Base-by-base conservation (phyloP, 2,888 invertebrate genomes). In the Xylocampa areola region DNA sequence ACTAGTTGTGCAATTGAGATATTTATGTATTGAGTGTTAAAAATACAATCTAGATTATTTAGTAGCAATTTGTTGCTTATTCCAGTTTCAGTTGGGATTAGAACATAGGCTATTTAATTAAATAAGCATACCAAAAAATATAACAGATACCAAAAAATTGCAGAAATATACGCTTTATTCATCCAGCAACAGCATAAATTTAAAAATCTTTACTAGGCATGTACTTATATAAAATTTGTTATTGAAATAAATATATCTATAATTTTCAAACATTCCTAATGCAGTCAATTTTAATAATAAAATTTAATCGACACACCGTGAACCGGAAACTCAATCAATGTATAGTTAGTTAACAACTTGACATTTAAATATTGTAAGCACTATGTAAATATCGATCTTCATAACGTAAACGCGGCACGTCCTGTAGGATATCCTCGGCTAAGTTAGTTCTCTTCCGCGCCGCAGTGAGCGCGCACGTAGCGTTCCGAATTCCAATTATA, bases 361-460 rank as follows among this genome's bases (percentile, higher is more conserved):
- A 76, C 76, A 84, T 86, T 86, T 84, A 87, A 87, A 91, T 91
- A 90, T 90, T 90, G 91, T 90, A 90, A 90, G 85, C 86, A 85
- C 85, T 89, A 92, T 91, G 89, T 92, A 90, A 90, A 92, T 92
- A 93, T 93, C 91, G 93, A 93, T 93, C 89, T 79, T 83, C 86
- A 87, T 92, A 89, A 85, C 78, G 85, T 82, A 86, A 85, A 84
- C 84, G 79, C 79, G 69, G 82, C 88, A 89, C 89, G 91, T 93
- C 89, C 89, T 91, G 89, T 83, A 91, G 92, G 92, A 92, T 87
- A 88, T 88, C 87, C 90, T 87, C 83, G 79, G 78, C 73, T 70
- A 80, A 73, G 88, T 86, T 92, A 92, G 93, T 92, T 87, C 88
- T 81, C 81, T 86, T 89, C 91, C 88, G 90, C 73, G 84, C 87